Percentiles rank a stretch among this genome's conserved stretches.
Conservation (phyloP, 2,888 invertebrate genomes). For the Pachycephus smyrnensis region DNA sequence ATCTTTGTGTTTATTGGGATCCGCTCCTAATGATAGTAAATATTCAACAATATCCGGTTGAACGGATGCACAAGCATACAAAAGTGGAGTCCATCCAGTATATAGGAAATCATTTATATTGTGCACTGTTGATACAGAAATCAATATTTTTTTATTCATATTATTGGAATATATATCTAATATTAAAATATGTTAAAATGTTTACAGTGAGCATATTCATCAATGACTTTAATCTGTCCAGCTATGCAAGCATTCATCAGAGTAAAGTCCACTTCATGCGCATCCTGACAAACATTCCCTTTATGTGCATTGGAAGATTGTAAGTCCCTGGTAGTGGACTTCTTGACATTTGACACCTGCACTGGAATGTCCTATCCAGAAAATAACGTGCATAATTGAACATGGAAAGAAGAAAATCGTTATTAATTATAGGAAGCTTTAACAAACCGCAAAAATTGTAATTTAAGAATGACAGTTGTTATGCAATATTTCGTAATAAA, state of each 20-base stretch:
- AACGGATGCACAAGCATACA: constrained; percentile 73
- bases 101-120: constrained; percentile 66
- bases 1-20: constrained; percentile 71
- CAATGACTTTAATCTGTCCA: constrained; percentile 41
- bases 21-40: constrained; percentile 71
- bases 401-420: neutral
- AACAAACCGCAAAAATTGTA: neutral
- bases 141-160: neutral
- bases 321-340: too few species aligned
- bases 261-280: constrained; percentile 31
- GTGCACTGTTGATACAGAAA: constrained; percentile 40
- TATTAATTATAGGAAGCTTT: neutral
- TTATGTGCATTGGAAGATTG: too few species aligned
- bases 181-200: constrained; percentile 11
- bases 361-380: too few species aligned
- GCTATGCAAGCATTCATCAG: constrained; percentile 50
- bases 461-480: too few species aligned
- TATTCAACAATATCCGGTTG: constrained; percentile 69
- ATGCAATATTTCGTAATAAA: too few species aligned
- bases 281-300: constrained; percentile 17
- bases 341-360: too few species aligned
- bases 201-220: constrained; percentile 49
- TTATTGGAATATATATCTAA: neutral
- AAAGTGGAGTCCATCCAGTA: constrained; percentile 73
- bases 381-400: neutral